phyloP scores from a whole-genome alignment of 2,113 vertebrate species.

The Plotosus lineatus region DNA sequence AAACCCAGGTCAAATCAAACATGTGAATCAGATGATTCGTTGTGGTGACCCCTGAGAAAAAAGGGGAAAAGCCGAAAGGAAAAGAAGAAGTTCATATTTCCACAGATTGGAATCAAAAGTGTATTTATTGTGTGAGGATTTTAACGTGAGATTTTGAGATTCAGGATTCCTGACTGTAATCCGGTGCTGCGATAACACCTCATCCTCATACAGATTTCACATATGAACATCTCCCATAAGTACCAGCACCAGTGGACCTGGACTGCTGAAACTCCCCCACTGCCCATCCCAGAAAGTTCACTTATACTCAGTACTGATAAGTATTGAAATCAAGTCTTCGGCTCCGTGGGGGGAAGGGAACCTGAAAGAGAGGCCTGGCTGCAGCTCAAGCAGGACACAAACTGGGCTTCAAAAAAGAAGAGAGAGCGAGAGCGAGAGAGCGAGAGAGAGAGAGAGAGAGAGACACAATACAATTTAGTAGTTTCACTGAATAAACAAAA shows the following conservation, averaged over 20 bases:
- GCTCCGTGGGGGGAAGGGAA: not conserved
- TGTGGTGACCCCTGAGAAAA: too few relatives aligned
- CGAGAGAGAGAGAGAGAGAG: not conserved
- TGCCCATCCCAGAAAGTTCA: constrained; percentile 21
- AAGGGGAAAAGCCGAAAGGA: too few relatives aligned
- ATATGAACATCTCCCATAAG: not conserved
- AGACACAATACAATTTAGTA: not conserved
- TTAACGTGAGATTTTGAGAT: not conserved
- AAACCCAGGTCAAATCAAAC: too few relatives aligned
- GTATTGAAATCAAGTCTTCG: constrained; percentile 35
- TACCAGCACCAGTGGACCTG: not conserved
- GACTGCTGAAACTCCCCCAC: not conserved
- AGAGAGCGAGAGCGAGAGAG: not conserved
- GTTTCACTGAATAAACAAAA: constrained; percentile 35
- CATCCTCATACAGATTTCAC: not conserved
- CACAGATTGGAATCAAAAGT: too few relatives aligned
- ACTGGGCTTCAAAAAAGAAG: not conserved
- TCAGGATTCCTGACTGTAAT: not conserved
- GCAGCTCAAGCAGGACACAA: constrained; percentile 12
- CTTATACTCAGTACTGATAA: constrained; percentile 55
- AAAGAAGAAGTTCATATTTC: too few relatives aligned
- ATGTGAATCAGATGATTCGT: too few relatives aligned
- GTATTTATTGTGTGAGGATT: not conserved
- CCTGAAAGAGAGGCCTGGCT: not conserved
- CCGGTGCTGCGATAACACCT: not conserved